These are phyloP conservation scores for Excalfactoria chinensis DNA, from an alignment of 2,113 vertebrate species.

Conservation along the genomic window DNA sequence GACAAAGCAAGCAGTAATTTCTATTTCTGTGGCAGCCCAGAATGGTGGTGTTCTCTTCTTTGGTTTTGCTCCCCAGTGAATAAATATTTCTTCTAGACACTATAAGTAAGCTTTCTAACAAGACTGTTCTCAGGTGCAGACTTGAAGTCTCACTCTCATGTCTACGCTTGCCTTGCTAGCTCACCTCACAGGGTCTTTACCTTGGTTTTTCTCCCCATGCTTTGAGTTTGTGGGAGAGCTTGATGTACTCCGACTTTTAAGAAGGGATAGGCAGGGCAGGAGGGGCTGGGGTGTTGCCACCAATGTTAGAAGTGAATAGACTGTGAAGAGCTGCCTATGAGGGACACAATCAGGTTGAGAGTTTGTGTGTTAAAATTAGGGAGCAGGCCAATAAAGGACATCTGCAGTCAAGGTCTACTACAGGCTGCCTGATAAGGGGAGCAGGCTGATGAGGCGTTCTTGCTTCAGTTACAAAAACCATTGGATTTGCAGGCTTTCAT, in stretches of 20 bases:
- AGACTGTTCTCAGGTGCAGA: neutral
- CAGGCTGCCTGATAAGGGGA: neutral
- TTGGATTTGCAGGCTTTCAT: neutral
- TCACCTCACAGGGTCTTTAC: neutral
- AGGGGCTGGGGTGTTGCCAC: too few relatives aligned
- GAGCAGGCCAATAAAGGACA: neutral
- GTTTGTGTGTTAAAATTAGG: neutral
- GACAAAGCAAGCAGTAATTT: neutral
- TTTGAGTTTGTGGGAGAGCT: neutral
- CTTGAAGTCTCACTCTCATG: neutral
- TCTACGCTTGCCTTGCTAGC: neutral
- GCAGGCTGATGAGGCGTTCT: neutral
- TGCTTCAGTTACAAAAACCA: neutral
- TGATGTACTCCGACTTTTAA: too few relatives aligned
- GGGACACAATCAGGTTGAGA: neutral
- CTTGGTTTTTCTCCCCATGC: neutral
- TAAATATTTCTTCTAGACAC: neutral
- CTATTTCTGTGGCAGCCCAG: neutral
- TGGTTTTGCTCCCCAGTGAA: neutral
- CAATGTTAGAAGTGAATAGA: too few relatives aligned
- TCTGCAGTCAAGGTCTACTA: neutral
- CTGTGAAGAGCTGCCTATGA: too few relatives aligned
- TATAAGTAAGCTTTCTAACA: neutral
- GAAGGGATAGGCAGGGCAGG: too few relatives aligned
- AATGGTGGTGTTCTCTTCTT: neutral